A percentile compares a stretch with the other conserved stretches of the same genome.
phyloP scores from a whole-genome alignment of 2,797 vertebrate genomes.

The Microtus obscurus region DNA sequence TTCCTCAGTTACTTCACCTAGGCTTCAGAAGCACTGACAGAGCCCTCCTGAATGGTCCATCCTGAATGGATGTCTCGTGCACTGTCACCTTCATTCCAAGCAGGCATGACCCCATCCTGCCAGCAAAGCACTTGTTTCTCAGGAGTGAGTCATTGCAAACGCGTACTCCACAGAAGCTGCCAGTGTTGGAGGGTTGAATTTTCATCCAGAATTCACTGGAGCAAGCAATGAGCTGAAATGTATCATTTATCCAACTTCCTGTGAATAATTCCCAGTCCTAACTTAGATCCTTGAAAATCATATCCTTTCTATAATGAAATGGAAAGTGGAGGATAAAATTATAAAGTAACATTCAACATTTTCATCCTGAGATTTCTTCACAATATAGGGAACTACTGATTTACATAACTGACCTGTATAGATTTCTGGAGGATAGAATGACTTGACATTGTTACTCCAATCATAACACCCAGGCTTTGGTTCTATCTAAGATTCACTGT shows the following conservation, averaged over 20 bases:
- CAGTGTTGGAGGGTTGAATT: neutral
- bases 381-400: neutral
- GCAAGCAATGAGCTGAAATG: slow-evolving; percentile 3
- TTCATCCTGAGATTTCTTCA: neutral
- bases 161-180: neutral
- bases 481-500: neutral
- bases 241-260: slow-evolving; percentile 4
- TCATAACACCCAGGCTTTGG: neutral
- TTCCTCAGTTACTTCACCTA: neutral
- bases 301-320: neutral
- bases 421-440: slow-evolving; percentile 6
- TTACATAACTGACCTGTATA: neutral
- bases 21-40: neutral
- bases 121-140: neutral
- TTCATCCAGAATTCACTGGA: slow-evolving; percentile 48
- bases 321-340: neutral
- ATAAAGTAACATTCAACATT: neutral
- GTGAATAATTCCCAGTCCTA: neutral
- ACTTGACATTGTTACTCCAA: neutral
- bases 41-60: neutral
- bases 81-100: neutral
- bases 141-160: neutral
- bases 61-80: neutral
- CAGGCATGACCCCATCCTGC: neutral
- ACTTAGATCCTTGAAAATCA: slow-evolving; percentile 6